Base-by-base conservation (phyloP, 2,888 invertebrate genomes). In the Anthrax anthrax region DNA sequence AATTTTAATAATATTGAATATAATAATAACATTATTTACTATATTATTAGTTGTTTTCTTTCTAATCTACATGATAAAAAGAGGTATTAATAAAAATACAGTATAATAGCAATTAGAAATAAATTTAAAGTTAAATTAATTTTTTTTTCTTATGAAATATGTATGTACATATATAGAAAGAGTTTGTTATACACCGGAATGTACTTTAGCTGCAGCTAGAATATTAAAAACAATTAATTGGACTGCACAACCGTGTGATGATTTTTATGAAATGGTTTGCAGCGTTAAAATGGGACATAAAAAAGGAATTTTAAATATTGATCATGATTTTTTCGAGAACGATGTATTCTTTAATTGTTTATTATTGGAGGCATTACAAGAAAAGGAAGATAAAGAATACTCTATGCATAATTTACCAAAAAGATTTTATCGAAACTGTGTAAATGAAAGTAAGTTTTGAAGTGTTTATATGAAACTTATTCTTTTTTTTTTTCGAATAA, bases 191-290 rank as follows among this genome's bases (percentile, higher is more conserved):
- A 73, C 78, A 0, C 72, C 82, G 9, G 88, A 84, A 56, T 91
- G 91, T 69, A 75, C 90, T 43, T 81, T 84, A 60, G 80, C 69
- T 65, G 84, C 84, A 3, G 77, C 81, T 2, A 72, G 72, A 43
- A 71, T 84, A 18, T 61, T 84, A 46, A 71, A 74, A 47, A 77
- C 77, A 57, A 79, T 85, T 75, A 79, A 84, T 56, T 57, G 65
- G 4, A 63, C 67, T 3, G 75, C 80, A 1, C 78, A 83, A 51
- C 84, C 84, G 0, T 85, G 84, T 58, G 81, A 84, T 56, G 81
- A 85, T 60, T 85, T 85, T 62, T 85, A 84, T 61, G 70, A 78
- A 55, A 84, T 81, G 58, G 76, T 83, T 5, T 85, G 84, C 56
- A 84, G 84, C 3, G 17, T 36, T 14, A 41, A 46, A 18, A 2